Conservation (phyloP, 2,888 invertebrate genomes). For the Ceriagrion tenellum region DNA sequence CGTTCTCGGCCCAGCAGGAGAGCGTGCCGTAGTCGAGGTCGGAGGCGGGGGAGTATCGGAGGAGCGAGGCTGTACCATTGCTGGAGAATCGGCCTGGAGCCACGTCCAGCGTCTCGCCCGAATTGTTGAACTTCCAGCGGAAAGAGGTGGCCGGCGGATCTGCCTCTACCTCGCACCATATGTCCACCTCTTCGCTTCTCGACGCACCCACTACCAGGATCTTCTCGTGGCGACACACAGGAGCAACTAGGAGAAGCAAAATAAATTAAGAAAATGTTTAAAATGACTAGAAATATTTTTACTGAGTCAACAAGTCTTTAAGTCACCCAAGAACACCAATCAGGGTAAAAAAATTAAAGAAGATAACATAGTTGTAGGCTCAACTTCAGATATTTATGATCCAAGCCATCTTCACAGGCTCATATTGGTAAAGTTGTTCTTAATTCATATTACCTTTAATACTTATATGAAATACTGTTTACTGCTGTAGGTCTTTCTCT, state of each 20-base stretch:
- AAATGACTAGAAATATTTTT: too few species aligned
- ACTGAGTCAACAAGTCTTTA: too few species aligned
- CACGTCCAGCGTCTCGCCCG: conserved; percentile 92
- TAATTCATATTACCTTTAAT: too few species aligned
- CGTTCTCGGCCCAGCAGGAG: conserved; percentile 92
- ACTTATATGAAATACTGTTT: too few species aligned
- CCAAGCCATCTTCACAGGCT: too few species aligned
- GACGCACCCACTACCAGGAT: conserved; percentile 93
- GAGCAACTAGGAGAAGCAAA: conserved; percentile 83
- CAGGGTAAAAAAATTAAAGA: too few species aligned
- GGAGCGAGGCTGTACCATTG: conserved; percentile 76
- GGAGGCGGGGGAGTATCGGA: conserved; percentile 81
- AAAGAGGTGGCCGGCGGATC: conserved; percentile 94
- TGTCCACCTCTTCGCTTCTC: conserved; percentile 91
- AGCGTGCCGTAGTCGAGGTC: conserved; percentile 92
- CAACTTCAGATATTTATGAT: too few species aligned
- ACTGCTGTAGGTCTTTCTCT: too few species aligned
- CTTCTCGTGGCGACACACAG: conserved; percentile 88
- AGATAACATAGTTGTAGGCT: too few species aligned
- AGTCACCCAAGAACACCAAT: too few species aligned
- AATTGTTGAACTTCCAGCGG: conserved; percentile 97
- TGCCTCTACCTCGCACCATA: conserved; percentile 93
- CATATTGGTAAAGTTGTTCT: too few species aligned
- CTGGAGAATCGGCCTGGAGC: conserved; percentile 87
- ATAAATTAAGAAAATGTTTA: too few species aligned